phyloP scores from a whole-genome alignment of 1,140 invertebrate species.

The Zaprionus camerounensis region DNA sequence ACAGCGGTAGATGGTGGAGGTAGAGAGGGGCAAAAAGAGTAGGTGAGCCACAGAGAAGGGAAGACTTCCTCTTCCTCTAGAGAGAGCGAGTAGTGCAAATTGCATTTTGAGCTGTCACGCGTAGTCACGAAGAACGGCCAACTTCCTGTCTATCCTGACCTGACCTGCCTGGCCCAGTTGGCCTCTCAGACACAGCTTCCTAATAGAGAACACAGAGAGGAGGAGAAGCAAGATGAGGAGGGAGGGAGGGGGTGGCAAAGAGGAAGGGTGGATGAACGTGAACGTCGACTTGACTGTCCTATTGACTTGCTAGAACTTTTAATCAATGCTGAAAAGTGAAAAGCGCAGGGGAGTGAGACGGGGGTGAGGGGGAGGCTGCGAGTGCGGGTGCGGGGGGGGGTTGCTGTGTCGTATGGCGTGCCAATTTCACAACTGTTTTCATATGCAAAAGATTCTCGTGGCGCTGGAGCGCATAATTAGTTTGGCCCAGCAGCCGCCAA shows the following conservation, averaged over 20 bases:
- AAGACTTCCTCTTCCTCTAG: no score
- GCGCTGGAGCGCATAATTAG: conserved; percentile 69
- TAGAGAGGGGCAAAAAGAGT: neutral
- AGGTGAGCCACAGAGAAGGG: no score
- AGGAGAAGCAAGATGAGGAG: neutral
- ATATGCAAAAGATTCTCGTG: conserved; percentile 73
- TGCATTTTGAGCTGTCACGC: conserved; percentile 70
- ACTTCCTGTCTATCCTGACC: conserved; percentile 17
- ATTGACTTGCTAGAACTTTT: conserved; percentile 55
- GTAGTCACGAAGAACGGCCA: conserved; percentile 28
- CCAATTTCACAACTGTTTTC: conserved; percentile 75
- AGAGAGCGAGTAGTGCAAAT: conserved; percentile 62
- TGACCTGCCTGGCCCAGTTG: neutral
- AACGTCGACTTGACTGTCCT: conserved; percentile 21
- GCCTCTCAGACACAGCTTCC: neutral
- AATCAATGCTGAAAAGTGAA: conserved; percentile 48
- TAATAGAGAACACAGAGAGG: neutral
- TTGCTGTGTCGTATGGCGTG: conserved; percentile 26
- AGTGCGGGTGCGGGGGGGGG: neutral
- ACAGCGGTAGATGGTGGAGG: neutral
- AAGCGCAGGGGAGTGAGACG: neutral
- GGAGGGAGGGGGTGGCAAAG: neutral
- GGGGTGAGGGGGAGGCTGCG: neutral
- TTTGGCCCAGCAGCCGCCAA: conserved; percentile 56
- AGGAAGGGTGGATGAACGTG: neutral